Conservation (phyloP, 1,140 invertebrate genomes). For the Planococcus citri region DNA sequence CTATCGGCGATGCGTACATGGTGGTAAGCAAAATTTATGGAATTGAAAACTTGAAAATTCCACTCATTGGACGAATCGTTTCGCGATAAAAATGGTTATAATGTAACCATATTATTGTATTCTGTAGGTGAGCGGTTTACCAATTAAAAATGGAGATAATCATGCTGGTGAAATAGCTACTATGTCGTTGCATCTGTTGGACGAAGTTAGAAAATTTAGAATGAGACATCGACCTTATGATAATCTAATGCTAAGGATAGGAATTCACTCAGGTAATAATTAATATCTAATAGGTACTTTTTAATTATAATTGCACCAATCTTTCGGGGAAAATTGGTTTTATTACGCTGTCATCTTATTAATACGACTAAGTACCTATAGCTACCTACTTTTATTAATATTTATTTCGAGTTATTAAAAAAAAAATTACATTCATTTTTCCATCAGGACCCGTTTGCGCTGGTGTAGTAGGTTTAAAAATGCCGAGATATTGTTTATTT, state of each 20-base stretch:
- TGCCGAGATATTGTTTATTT: slow-evolving; percentile 81
- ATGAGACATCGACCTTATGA: slow-evolving; percentile 77
- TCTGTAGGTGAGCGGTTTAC: slow-evolving; percentile 61
- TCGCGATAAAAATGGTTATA: background rate
- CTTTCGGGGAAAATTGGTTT: background rate
- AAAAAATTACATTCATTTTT: no score
- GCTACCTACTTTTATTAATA: background rate
- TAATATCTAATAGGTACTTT: background rate
- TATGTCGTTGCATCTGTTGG: slow-evolving; percentile 76
- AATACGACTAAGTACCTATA: background rate
- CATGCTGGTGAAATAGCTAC: slow-evolving; percentile 87
- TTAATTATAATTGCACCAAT: background rate
- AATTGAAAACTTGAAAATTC: background rate
- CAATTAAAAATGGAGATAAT: slow-evolving; percentile 59
- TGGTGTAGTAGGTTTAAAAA: slow-evolving; percentile 77
- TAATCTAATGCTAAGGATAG: slow-evolving; percentile 72
- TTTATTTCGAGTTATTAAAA: no score
- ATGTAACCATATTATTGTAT: background rate
- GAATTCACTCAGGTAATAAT: slow-evolving; percentile 68
- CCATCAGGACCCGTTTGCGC: slow-evolving; percentile 57
- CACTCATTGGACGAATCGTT: no score
- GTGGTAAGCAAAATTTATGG: slow-evolving; percentile 56
- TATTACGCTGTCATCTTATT: background rate
- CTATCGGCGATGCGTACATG: slow-evolving; percentile 83
- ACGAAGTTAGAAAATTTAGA: slow-evolving; percentile 69